These are phyloP conservation scores for Etheostoma spectabile DNA, from an alignment of 2,113 vertebrate genomes.

Conservation along the genomic window DNA sequence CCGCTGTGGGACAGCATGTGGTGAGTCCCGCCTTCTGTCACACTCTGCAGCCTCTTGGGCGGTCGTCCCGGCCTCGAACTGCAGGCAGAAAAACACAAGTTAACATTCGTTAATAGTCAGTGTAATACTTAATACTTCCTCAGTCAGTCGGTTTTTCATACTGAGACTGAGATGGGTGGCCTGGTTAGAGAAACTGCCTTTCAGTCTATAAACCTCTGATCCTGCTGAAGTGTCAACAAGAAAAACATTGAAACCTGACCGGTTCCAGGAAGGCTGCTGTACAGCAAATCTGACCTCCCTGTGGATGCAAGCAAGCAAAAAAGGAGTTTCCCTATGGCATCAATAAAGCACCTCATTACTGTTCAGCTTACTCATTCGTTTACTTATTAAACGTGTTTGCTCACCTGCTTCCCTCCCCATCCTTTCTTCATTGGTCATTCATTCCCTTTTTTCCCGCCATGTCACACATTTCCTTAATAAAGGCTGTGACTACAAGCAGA, in stretches of 20 bases:
- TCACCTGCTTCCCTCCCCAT: slow-evolving; percentile 46
- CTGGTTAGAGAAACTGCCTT: slow-evolving; percentile 61
- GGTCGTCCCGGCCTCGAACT: slow-evolving; percentile 99
- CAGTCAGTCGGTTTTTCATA: slow-evolving; percentile 44
- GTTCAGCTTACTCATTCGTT: slow-evolving; percentile 79
- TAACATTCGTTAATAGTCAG: slow-evolving; percentile 57
- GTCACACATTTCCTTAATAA: slow-evolving; percentile 62
- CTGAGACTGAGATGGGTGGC: slow-evolving; percentile 74
- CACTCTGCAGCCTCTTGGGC: slow-evolving; percentile 97
- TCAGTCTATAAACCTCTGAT: slow-evolving; percentile 72
- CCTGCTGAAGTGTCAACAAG: slow-evolving; percentile 72
- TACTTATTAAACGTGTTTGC: slow-evolving; percentile 78
- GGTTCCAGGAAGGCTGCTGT: slow-evolving; percentile 73
- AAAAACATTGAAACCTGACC: slow-evolving; percentile 73
- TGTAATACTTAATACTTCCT: slow-evolving; percentile 52
- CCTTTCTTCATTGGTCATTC: slow-evolving; percentile 48
- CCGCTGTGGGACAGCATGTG: slow-evolving; percentile 96
- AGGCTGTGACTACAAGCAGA: slow-evolving; percentile 60
- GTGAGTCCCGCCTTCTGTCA: slow-evolving; percentile 91
- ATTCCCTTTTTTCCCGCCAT: slow-evolving; percentile 35
- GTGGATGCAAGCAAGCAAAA: slow-evolving; percentile 79
- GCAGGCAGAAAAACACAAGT: slow-evolving; percentile 68
- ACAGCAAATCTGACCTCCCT: slow-evolving; percentile 75
- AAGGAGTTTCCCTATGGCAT: slow-evolving; percentile 77
- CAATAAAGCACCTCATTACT: slow-evolving; percentile 81